These are phyloP conservation scores for Tetanocera ferruginea DNA, from an alignment of 2,888 invertebrate genomes.

Conservation along the genomic window DNA sequence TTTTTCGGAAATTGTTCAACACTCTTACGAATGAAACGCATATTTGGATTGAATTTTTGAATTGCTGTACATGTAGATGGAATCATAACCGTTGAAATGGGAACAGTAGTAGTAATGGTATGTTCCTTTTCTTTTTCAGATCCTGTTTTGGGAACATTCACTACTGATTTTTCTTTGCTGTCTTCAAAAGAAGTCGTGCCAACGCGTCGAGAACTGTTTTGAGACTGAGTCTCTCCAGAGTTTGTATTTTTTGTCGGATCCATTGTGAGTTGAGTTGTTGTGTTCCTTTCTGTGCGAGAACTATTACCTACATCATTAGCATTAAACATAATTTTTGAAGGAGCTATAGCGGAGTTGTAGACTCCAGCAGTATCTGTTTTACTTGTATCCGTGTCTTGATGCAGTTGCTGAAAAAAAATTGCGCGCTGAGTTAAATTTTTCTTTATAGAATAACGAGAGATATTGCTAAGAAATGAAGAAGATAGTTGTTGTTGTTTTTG, in stretches of 20 bases:
- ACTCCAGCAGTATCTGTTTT: neutral
- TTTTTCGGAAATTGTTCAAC: constrained; percentile 66
- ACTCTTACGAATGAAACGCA: constrained; percentile 68
- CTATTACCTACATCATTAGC: neutral
- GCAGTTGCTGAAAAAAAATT: constrained; percentile 10
- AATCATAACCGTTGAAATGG: constrained; percentile 35
- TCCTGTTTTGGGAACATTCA: constrained; percentile 29
- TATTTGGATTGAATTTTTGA: constrained; percentile 58
- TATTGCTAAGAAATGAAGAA: neutral
- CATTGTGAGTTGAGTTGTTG: neutral
- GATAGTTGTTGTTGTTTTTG: neutral
- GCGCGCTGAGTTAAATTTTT: neutral
- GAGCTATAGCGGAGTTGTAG: neutral
- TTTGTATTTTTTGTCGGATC: neutral
- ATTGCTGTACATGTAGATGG: constrained; percentile 50
- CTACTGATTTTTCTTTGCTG: constrained; percentile 56
- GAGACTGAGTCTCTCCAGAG: neutral
- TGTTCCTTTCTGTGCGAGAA: neutral
- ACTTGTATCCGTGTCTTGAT: neutral
- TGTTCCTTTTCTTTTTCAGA: constrained; percentile 35
- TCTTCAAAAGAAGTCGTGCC: constrained; percentile 55
- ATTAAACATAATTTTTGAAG: neutral
- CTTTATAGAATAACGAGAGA: constrained; percentile 18
- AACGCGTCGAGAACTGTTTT: constrained; percentile 43
- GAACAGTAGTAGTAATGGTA: constrained; percentile 20